A percentile compares a stretch with the other conserved stretches of the same genome.
Evolutionary conservation across 2,797 vertebrate genomes (phyloP).

Genomic region (Gouania willdenowi): DNA sequence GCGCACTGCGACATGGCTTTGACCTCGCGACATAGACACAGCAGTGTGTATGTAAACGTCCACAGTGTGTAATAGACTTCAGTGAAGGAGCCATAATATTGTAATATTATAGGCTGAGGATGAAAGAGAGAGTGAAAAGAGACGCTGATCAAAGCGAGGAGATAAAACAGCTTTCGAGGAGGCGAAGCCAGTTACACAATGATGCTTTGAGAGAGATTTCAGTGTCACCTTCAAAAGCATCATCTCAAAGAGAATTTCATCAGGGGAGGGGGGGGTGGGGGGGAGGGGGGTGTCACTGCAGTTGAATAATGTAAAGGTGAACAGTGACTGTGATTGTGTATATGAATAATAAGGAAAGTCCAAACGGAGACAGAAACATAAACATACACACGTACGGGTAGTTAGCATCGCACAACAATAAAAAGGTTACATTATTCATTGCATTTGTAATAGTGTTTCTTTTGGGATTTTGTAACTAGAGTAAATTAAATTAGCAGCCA

Average conservation of each 20-base stretch:
- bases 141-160: slow-evolving; percentile 57
- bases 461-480: slow-evolving; percentile 33
- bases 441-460: slow-evolving; percentile 16
- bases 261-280: too few relatives aligned
- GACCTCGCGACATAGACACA: slow-evolving; percentile 38
- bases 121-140: slow-evolving; percentile 49
- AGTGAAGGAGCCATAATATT: slow-evolving; percentile 40
- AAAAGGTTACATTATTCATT: slow-evolving; percentile 63
- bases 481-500: slow-evolving; percentile 30
- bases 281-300: slow-evolving; percentile 19
- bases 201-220: slow-evolving; percentile 40
- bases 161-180: slow-evolving; percentile 52
- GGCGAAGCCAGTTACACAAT: slow-evolving; percentile 27
- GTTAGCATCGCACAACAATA: slow-evolving; percentile 5
- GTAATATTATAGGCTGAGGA: slow-evolving; percentile 39
- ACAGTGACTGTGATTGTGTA: slow-evolving; percentile 12
- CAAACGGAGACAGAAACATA: neutral
- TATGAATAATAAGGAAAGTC: slow-evolving; percentile 19
- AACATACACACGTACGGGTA: slow-evolving; percentile 5
- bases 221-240: slow-evolving; percentile 41
- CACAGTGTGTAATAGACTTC: slow-evolving; percentile 18
- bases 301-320: slow-evolving; percentile 22
- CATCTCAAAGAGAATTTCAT: slow-evolving; percentile 35
- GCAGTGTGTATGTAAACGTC: slow-evolving; percentile 56
- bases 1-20: slow-evolving; percentile 12